Percentiles rank a stretch among this genome's conserved stretches.
These are phyloP conservation scores for Drosophila monieri DNA, from an alignment of 2,888 invertebrate genomes.

Conservation along the genomic window DNA sequence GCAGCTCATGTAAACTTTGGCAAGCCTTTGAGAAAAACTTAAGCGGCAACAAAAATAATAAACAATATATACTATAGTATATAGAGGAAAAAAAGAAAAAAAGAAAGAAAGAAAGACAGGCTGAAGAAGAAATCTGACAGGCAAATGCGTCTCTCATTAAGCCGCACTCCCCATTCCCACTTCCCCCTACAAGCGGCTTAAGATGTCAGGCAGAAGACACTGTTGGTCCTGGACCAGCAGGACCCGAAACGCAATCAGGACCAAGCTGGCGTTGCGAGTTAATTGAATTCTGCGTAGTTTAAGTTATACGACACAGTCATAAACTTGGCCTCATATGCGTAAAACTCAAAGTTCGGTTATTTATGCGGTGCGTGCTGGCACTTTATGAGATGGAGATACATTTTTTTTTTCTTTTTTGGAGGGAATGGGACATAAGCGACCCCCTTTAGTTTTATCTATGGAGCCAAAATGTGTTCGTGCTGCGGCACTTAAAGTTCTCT, in stretches of 20 bases:
- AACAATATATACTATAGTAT: neutral
- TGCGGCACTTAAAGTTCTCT: conserved; percentile 57
- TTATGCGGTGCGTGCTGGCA: conserved; percentile 54
- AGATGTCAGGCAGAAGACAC: conserved; percentile 33
- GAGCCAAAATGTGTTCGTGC: conserved; percentile 47
- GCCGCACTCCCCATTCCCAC: conserved; percentile 8
- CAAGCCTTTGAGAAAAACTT: conserved; percentile 9
- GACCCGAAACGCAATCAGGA: conserved; percentile 20
- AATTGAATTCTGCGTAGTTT: conserved; percentile 70
- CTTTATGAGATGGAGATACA: conserved; percentile 25
- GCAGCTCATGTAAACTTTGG: conserved; percentile 10
- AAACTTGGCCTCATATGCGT: conserved; percentile 64
- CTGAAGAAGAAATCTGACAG: conserved; percentile 31
- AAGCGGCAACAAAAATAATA: neutral
- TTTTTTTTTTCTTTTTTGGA: neutral
- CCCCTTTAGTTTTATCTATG: conserved; percentile 53
- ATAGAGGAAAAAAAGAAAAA: no score
- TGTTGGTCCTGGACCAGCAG: conserved; percentile 18
- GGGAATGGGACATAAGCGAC: neutral
- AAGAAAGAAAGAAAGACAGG: conserved; percentile 3
- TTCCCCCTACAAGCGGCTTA: conserved; percentile 24
- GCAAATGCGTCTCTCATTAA: conserved; percentile 42
- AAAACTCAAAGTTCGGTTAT: conserved; percentile 57
- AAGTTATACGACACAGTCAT: conserved; percentile 68
- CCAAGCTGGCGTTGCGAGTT: conserved; percentile 53